phyloP scores from a whole-genome alignment of 2,797 vertebrate species.

The Melanotaenia trifasciata region DNA sequence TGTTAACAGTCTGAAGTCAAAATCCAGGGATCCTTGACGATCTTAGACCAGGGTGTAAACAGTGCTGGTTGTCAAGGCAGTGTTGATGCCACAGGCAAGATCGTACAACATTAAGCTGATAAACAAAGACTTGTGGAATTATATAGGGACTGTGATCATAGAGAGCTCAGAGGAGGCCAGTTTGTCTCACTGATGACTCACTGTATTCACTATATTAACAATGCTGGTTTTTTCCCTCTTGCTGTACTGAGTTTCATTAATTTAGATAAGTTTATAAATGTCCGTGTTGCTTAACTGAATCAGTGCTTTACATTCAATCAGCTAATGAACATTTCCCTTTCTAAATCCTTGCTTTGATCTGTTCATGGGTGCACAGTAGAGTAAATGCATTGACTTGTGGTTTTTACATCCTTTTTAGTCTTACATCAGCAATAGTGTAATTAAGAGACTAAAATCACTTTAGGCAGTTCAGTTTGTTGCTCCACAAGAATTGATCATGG shows the following conservation, averaged over 20 bases:
- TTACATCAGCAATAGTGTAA: not conserved
- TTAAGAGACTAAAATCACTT: conserved; percentile 11
- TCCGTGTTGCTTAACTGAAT: not conserved
- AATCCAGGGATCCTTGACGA: conserved; percentile 31
- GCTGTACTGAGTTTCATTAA: not conserved
- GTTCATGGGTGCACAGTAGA: conserved; percentile 1
- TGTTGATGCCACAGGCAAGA: conserved; percentile 30
- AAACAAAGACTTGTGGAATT: conserved; percentile 33
- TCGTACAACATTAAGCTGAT: conserved; percentile 14
- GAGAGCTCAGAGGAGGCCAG: not conserved
- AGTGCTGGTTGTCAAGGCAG: conserved; percentile 31
- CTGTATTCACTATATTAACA: conserved; percentile 5
- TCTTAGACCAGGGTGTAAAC: conserved; percentile 16
- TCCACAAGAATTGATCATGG: conserved; percentile 6
- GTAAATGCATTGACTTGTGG: not conserved
- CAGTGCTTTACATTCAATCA: not conserved
- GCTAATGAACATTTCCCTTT: not conserved
- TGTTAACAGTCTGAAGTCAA: conserved; percentile 40
- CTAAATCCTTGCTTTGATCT: not conserved
- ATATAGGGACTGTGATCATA: conserved; percentile 5
- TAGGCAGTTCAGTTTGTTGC: conserved; percentile 4
- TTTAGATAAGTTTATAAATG: conserved; percentile 8
- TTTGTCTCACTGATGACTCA: conserved; percentile 1
- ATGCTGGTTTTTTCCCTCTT: not conserved
- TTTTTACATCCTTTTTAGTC: not conserved